Evolutionary conservation across 2,888 invertebrate species (phyloP).

Genomic region (Horisme vitalbata): DNA sequence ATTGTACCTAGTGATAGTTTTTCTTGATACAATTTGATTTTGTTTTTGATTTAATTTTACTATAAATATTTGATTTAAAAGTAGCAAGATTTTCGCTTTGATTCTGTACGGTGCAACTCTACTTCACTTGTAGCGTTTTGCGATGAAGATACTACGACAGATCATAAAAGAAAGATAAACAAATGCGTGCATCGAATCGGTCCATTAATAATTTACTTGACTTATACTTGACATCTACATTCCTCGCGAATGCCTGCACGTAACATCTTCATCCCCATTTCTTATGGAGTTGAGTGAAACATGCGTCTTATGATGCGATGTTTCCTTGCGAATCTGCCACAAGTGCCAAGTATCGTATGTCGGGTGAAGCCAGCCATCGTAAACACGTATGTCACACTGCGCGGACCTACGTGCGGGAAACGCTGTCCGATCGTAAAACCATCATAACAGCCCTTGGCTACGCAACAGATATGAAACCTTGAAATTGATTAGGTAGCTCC

Average conservation of each 20-base stretch:
- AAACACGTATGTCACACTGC: slow-evolving; percentile 72
- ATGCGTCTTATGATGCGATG: slow-evolving; percentile 59
- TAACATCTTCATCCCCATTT: slow-evolving; percentile 65
- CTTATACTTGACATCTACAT: slow-evolving; percentile 26
- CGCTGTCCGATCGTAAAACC: slow-evolving; percentile 60
- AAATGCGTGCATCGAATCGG: slow-evolving; percentile 28
- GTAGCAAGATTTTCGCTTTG: no score
- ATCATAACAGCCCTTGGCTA: slow-evolving; percentile 54
- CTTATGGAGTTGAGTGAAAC: slow-evolving; percentile 61
- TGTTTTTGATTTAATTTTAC: no score
- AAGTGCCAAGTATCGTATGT: slow-evolving; percentile 65
- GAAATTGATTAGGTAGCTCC: slow-evolving; percentile 42
- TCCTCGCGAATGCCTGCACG: slow-evolving; percentile 64
- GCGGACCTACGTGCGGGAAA: slow-evolving; percentile 61
- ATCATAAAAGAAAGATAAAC: slow-evolving; percentile 22
- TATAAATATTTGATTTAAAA: no score
- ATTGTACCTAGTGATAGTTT: no score
- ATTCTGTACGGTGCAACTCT: no score
- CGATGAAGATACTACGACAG: slow-evolving; percentile 22
- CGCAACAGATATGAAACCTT: slow-evolving; percentile 35
- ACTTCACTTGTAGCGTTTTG: slow-evolving; percentile 8
- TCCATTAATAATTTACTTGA: slow-evolving; percentile 31
- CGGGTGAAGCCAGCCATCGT: slow-evolving; percentile 62
- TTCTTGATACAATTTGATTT: no score
- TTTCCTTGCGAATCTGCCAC: slow-evolving; percentile 62